A percentile compares a stretch with the other conserved stretches of the same genome.
Conservation (phyloP, 2,797 vertebrate genomes). For the Bryconaethiops microstoma region DNA sequence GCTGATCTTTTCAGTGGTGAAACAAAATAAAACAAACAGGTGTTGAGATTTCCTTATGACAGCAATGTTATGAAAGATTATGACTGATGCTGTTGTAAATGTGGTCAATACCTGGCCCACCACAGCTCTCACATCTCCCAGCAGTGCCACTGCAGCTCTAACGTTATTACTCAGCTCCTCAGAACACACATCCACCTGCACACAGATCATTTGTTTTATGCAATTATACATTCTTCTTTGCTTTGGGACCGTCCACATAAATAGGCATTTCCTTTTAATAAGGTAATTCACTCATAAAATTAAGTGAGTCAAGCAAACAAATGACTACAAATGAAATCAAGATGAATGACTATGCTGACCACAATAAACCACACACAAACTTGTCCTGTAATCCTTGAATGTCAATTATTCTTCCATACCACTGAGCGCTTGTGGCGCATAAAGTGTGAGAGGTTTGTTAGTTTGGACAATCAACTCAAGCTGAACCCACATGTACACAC, state of each 20-base stretch:
- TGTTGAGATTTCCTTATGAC: neutral
- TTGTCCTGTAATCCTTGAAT: neutral
- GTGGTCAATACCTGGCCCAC: conserved; percentile 82
- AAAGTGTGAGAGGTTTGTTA: neutral
- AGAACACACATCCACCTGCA: conserved; percentile 91
- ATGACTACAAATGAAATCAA: too few relatives aligned
- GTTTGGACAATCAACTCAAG: too few relatives aligned
- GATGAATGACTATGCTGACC: neutral
- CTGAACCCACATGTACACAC: neutral
- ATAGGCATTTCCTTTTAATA: neutral
- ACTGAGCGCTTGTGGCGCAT: neutral
- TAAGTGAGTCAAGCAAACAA: too few relatives aligned
- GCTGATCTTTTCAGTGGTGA: neutral
- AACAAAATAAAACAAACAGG: neutral
- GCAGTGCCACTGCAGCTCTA: conserved; percentile 82
- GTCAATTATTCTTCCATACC: neutral
- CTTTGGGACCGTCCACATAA: too few relatives aligned
- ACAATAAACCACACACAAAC: neutral
- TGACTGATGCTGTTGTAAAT: neutral
- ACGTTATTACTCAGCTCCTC: conserved; percentile 97
- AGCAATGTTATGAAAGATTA: neutral
- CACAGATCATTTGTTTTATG: neutral
- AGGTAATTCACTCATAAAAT: neutral
- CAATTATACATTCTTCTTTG: neutral
- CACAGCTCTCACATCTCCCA: conserved; percentile 87